Conservation (phyloP, 2,888 invertebrate genomes). For the Scaptomyza flava region DNA sequence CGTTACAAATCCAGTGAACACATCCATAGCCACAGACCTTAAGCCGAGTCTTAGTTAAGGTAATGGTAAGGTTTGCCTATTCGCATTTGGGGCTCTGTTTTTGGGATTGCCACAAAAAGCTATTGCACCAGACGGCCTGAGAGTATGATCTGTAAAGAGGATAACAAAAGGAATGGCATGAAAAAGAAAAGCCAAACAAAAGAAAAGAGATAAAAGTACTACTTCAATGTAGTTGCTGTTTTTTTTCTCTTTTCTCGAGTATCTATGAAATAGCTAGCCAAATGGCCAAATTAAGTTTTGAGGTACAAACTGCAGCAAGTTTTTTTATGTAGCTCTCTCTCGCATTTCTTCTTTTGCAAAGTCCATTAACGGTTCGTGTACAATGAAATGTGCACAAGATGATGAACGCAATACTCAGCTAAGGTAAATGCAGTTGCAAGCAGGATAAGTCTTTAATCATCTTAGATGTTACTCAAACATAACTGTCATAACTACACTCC, state of each 20-base stretch:
- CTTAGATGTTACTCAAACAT: conserved; percentile 6
- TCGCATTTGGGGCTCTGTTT: conserved; percentile 25
- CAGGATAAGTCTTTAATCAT: conserved; percentile 20
- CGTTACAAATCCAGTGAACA: conserved; percentile 43
- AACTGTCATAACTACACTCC: conserved; percentile 29
- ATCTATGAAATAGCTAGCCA: conserved; percentile 28
- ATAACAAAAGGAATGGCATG: conserved; percentile 15
- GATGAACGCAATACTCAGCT: not conserved
- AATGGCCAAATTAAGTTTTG: conserved; percentile 44
- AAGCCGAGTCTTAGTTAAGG: conserved; percentile 64
- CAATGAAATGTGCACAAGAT: not conserved
- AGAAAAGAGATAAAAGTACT: conserved; percentile 14
- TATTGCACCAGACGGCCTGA: conserved; percentile 13
- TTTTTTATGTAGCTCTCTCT: not conserved
- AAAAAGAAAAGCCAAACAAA: not conserved
- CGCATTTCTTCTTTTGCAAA: not conserved
- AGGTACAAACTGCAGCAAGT: conserved; percentile 5
- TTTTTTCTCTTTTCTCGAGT: conserved; percentile 18
- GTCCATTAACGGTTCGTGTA: conserved; percentile 18
- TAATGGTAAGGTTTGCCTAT: conserved; percentile 39
- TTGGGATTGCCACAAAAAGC: conserved; percentile 21
- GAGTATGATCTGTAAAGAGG: conserved; percentile 29
- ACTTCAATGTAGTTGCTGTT: not conserved
- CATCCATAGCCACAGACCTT: conserved; percentile 45
- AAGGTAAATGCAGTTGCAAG: not conserved